These are phyloP conservation scores for Petrocephalus sullivani DNA, from an alignment of 2,797 vertebrate genomes.

Conservation along the genomic window DNA sequence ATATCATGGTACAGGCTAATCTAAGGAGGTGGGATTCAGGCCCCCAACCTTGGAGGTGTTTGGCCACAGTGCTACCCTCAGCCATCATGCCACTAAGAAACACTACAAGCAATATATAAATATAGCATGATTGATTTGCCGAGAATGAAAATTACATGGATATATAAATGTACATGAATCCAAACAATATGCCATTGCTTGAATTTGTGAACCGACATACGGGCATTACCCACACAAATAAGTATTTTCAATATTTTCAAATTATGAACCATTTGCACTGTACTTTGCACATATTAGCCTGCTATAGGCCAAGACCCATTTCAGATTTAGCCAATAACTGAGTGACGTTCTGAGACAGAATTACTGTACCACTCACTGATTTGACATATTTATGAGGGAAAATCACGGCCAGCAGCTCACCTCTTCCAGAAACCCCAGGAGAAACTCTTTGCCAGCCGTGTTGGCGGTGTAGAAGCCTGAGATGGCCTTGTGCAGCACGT, in stretches of 20 bases:
- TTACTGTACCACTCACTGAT: background rate
- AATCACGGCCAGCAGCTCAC: conserved; percentile 45
- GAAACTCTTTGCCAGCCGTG: conserved; percentile 68
- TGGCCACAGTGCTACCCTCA: background rate
- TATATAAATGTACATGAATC: background rate
- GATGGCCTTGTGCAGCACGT: conserved; percentile 83
- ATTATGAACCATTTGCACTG: background rate
- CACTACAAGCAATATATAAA: background rate
- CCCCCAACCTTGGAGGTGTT: background rate
- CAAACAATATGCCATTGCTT: background rate
- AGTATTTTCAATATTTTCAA: background rate
- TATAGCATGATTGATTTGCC: background rate
- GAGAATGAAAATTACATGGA: background rate
- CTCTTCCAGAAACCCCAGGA: conserved; percentile 85
- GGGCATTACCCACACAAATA: background rate
- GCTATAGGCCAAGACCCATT: background rate
- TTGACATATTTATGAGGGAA: background rate
- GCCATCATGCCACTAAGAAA: background rate
- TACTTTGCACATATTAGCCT: background rate
- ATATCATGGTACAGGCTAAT: background rate
- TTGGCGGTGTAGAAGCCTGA: conserved; percentile 87
- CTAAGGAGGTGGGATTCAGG: background rate
- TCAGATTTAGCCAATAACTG: background rate
- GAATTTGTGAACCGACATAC: background rate
- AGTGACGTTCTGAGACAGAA: background rate